A percentile compares a stretch with the other conserved stretches of the same genome.
Conservation (phyloP, 2,797 vertebrate species). For the Cuniculus paca region DNA sequence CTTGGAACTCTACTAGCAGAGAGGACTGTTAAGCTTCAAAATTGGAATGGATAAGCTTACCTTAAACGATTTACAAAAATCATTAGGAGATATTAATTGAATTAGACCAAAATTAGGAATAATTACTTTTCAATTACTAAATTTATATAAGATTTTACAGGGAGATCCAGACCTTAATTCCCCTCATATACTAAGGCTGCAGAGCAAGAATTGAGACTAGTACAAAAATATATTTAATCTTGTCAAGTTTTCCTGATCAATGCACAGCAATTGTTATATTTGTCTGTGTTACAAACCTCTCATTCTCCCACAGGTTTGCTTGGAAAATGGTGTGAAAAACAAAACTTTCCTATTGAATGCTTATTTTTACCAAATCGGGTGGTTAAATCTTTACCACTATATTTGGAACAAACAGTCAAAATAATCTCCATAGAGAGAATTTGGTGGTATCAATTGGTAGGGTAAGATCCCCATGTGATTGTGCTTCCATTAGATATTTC, state of each 20-base stretch:
- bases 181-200: no score
- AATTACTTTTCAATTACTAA: no score
- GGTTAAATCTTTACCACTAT: neutral
- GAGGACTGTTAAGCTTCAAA: no score
- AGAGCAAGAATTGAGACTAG: neutral
- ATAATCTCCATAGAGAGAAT: neutral
- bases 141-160: no score
- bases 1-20: no score
- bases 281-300: neutral
- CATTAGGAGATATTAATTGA: no score
- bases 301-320: neutral
- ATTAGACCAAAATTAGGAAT: no score
- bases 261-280: neutral
- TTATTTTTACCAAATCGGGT: neutral
- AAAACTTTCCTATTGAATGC: neutral
- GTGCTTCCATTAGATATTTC: neutral
- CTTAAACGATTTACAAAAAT: no score
- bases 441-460: neutral
- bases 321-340: neutral
- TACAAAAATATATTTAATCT: neutral
- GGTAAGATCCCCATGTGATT: neutral
- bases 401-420: neutral
- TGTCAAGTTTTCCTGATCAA: neutral
- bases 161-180: no score
- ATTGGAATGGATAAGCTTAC: no score